phyloP scores from a whole-genome alignment of 2,113 vertebrate genomes.

The Bubo bubo region DNA sequence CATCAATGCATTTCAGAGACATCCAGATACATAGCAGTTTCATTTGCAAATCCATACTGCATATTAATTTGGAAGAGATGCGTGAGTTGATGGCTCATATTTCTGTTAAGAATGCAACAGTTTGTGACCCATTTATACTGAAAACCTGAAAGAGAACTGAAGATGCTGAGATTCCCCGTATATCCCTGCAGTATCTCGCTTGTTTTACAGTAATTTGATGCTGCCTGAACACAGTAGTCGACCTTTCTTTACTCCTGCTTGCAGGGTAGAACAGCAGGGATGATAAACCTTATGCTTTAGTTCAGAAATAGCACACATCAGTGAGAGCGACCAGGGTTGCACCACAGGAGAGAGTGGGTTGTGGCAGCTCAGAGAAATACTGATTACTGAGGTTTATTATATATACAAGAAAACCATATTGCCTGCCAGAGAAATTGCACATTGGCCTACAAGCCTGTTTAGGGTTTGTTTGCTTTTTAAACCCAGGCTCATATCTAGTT shows the following conservation, averaged over 20 bases:
- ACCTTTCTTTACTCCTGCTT: slow-evolving; percentile 57
- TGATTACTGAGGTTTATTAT: slow-evolving; percentile 21
- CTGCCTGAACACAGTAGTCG: slow-evolving; percentile 52
- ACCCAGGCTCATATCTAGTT: neutral
- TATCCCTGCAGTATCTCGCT: slow-evolving; percentile 9
- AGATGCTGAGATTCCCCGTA: slow-evolving; percentile 1
- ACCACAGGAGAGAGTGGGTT: slow-evolving; percentile 8
- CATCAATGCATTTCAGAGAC: too few species aligned
- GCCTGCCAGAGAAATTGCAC: neutral
- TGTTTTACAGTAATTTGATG: slow-evolving; percentile 72
- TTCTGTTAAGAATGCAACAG: neutral
- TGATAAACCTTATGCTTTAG: slow-evolving; percentile 62
- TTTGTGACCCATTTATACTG: slow-evolving; percentile 19
- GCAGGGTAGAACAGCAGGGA: slow-evolving; percentile 65
- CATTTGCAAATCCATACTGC: neutral
- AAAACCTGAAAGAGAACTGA: slow-evolving; percentile 2
- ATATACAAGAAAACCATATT: neutral
- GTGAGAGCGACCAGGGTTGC: slow-evolving; percentile 30
- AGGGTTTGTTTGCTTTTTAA: neutral
- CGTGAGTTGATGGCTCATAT: neutral
- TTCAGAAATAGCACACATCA: slow-evolving; percentile 69
- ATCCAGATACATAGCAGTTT: neutral
- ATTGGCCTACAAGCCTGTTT: neutral
- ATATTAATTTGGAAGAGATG: neutral
- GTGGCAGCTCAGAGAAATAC: slow-evolving; percentile 18